Conservation (phyloP, 2,888 invertebrate species). For the Drosophila mimetica region DNA sequence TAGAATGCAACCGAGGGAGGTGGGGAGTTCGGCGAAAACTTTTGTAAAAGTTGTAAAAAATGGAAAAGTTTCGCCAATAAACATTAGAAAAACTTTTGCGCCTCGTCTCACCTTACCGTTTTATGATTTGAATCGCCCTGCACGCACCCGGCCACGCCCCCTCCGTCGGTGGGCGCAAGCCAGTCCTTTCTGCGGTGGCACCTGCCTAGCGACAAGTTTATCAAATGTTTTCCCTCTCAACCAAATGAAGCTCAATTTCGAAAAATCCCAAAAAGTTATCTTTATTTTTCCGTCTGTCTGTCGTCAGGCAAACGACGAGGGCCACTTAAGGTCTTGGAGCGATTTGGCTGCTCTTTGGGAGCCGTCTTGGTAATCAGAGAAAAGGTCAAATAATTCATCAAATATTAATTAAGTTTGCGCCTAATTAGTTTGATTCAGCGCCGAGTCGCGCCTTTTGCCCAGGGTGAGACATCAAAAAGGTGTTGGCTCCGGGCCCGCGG, state of each 20-base stretch:
- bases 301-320: conserved; percentile 25
- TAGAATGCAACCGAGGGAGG: neutral
- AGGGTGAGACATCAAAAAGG: conserved; percentile 64
- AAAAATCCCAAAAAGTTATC: conserved; percentile 44
- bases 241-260: conserved; percentile 63
- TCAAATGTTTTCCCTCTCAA: conserved; percentile 54
- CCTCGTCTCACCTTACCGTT: conserved; percentile 59
- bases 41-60: conserved; percentile 71
- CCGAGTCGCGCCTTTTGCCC: conserved; percentile 23
- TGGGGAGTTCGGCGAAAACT: conserved; percentile 49
- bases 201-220: conserved; percentile 70
- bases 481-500: conserved; percentile 56
- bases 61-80: conserved; percentile 75
- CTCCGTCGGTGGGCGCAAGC: conserved; percentile 13
- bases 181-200: conserved; percentile 31
- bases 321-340: conserved; percentile 11
- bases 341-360: neutral
- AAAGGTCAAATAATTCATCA: conserved; percentile 61
- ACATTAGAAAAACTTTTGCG: conserved; percentile 72
- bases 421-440: conserved; percentile 72
- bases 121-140: conserved; percentile 42
- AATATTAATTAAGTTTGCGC: conserved; percentile 74
- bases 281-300: conserved; percentile 34
- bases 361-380: conserved; percentile 28
- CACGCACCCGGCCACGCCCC: conserved; percentile 14